Conservation (phyloP, 2,888 invertebrate genomes). For the Philhelius pedissequus region DNA sequence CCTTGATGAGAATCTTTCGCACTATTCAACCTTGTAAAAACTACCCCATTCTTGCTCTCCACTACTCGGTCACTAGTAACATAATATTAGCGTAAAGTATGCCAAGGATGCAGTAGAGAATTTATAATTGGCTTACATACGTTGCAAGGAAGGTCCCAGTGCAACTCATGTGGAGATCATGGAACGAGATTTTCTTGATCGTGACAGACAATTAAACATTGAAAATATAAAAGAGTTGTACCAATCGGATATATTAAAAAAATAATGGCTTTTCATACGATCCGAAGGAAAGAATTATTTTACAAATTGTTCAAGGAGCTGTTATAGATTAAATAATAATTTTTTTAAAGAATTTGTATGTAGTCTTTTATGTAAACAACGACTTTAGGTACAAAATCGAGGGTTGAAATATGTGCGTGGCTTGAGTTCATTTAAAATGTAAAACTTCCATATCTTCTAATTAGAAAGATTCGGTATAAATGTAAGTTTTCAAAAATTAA, state of each 20-base stretch:
- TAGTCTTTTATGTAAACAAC: conserved; percentile 2
- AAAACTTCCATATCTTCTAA: no score
- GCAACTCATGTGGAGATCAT: conserved; percentile 89
- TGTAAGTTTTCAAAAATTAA: no score
- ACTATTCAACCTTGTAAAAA: no score
- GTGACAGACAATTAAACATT: conserved; percentile 95
- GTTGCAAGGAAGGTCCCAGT: conserved; percentile 84
- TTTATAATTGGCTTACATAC: conserved; percentile 91
- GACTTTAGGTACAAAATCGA: conserved; percentile 47
- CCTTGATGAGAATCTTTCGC: no score
- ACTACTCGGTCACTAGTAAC: no score
- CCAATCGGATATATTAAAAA: conserved; percentile 92
- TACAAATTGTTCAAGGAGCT: conserved; percentile 87
- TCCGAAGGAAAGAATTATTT: conserved; percentile 88
- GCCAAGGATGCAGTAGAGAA: no score
- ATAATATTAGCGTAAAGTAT: no score
- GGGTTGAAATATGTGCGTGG: not conserved
- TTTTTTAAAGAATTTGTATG: not conserved
- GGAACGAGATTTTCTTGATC: conserved; percentile 90
- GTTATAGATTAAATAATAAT: conserved; percentile 70
- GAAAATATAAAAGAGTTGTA: conserved; percentile 94
- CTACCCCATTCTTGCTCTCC: no score
- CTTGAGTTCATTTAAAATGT: not conserved
- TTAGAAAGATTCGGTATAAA: no score
- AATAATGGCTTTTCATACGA: conserved; percentile 94